A percentile compares a stretch with the other conserved stretches of the same genome.
phyloP scores from a whole-genome alignment of 2,888 invertebrate species.

The Hydriomena furcata region DNA sequence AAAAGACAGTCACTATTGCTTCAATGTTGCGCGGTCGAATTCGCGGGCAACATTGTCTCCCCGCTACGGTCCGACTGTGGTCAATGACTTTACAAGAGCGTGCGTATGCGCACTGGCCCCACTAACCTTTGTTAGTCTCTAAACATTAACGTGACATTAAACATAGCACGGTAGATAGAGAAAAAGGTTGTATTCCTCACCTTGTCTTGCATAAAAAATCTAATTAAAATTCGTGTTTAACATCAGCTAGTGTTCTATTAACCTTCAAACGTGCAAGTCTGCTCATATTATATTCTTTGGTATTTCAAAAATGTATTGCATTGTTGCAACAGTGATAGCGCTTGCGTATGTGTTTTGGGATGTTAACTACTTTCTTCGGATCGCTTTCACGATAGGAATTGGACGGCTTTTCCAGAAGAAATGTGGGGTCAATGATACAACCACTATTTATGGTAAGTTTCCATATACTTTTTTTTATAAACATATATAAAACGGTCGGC shows the following conservation, averaged over 20 bases:
- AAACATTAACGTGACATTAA: neutral
- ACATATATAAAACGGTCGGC: too few relatives aligned
- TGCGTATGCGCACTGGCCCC: constrained; percentile 6
- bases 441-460: constrained; percentile 88
- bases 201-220: constrained; percentile 8
- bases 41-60: too few relatives aligned
- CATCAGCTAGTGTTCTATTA: constrained; percentile 12
- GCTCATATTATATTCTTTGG: too few relatives aligned
- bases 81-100: constrained; percentile 25
- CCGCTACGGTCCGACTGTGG: constrained; percentile 3
- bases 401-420: constrained; percentile 88
- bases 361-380: constrained; percentile 90
- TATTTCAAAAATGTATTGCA: constrained; percentile 65
- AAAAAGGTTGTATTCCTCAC: constrained; percentile 7
- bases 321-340: constrained; percentile 64
- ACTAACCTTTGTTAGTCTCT: constrained; percentile 13
- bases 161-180: constrained; percentile 12
- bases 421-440: constrained; percentile 87
- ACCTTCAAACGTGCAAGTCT: constrained; percentile 14
- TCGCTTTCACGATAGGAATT: constrained; percentile 87
- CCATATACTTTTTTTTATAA: too few relatives aligned
- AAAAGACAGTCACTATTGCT: too few relatives aligned
- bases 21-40: too few relatives aligned
- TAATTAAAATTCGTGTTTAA: neutral
- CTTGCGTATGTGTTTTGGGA: constrained; percentile 89